Base-by-base conservation (phyloP, 2,797 vertebrate species). In the Xerus rutilus region DNA sequence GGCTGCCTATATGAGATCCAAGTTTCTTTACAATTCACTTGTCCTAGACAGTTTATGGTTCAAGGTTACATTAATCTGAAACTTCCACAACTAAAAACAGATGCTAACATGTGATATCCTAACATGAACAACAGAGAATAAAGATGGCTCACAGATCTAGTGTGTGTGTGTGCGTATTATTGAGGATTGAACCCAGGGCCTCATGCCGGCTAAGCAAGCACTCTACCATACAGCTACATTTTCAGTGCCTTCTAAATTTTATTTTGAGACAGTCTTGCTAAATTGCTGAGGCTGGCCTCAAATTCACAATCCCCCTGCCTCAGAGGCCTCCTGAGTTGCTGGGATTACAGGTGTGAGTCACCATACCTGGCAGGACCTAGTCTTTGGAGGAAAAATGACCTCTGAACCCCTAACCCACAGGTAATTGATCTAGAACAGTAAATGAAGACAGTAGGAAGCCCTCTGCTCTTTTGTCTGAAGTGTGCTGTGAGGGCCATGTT, bases 361-460 rank as follows among this genome's bases (percentile, higher is more conserved):
- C 65, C 32, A 18, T 14, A 17, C 32, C 6, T 18, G 7, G 65
- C 10, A 72, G 52, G 52, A 72, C 54, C 67, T n/a, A n/a, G 20
- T 73, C 67, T 93, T 93, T 74, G 47, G 17, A 83, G 59, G 69
- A 64, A 88, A 74, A 82, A 47, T 69, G 23, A 30, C 77, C 30
- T 62, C 20, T 67, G 35, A 74, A 39, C 25, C 23, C 35, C 35
- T 23, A 73, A 86, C 32, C 30, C 39, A 15, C 35, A 57, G 18
- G 67, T 81, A 67, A 67, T 69, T 35, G 62, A 69, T 70, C 30
- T 82, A n/a, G 67, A 95, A 82, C 45, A 65, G 28, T 59, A 92
- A 88, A 76, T 82, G 25, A 87, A 82, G 57, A 92, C 87, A 76
- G 35, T 13, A 87, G 49, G 52, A 87, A 87, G 64, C 14, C 43